Base-by-base conservation (phyloP, 2,888 invertebrate species). In the Agrochola litura region DNA sequence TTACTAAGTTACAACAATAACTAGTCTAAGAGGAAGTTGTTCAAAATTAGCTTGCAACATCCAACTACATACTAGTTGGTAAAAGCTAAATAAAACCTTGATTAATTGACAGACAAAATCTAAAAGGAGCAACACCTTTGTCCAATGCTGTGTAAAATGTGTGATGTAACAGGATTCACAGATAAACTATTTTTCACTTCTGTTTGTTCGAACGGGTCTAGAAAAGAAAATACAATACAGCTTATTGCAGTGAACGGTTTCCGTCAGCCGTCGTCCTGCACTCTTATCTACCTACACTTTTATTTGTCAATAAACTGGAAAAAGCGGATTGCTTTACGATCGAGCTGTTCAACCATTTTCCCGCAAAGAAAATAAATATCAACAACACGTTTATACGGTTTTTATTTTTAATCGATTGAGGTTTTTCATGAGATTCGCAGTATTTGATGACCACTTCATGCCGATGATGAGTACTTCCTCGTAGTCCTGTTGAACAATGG, bases 341-440 rank as follows among this genome's bases (percentile, higher is more conserved):
- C 49, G 30, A 46, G 37, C 25, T 58, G 52, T 14, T 54, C 63
- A 16, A 52, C 22, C 2, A 25, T 49, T 37, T 73, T 9, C 8
- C 58, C 52, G 22, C 41, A 43, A 77, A 56, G 25, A 43, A 79
- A 81, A 76, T 67, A 81, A 79, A 81, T 30, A 46, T 46, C 58
- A 46, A 46, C 52, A 25, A 12, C 54, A 52, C 6, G 6, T 37
- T 78, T 37, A 43, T 30, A 64, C 16, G n/a, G 30, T 66, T 73
- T 70, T 56, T 30, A 56, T 64, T 70, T 63, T 49, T 25, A 71
- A 30, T 16, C 6, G 16, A 8, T 19, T 37, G 56, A 14, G n/a
- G 14, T 14, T 16, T 43, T 41, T 67, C 10, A 6, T 46, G 22
- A 16, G n/a, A 56, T 56, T 67, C 56, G 30, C 22, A 37, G n/a